Percentiles rank a stretch among this genome's conserved stretches.
Conservation (phyloP, 2,113 vertebrate species). For the Axis porcinus region DNA sequence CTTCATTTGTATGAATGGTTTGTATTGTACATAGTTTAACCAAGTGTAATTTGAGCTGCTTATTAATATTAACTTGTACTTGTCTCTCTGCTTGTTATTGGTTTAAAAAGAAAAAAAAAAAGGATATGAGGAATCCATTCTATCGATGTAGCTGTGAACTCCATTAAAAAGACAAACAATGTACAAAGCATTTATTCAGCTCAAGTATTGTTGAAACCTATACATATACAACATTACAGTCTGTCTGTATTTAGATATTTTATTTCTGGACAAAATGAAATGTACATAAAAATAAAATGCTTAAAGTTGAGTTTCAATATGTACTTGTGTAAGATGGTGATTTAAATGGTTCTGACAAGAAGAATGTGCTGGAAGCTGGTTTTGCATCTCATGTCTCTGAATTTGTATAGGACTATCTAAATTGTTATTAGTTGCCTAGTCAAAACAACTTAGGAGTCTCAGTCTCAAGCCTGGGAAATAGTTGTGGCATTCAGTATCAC, state of each 20-base stretch:
- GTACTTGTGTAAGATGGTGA: conserved; percentile 80
- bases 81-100: conserved; percentile 96
- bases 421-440: conserved; percentile 26
- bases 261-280: conserved; percentile 89
- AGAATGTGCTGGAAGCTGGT: conserved; percentile 21
- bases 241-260: conserved; percentile 94
- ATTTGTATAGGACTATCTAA: conserved; percentile 43
- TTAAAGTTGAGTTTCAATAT: conserved; percentile 89
- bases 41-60: conserved; percentile 91
- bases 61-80: conserved; percentile 94
- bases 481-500: neutral
- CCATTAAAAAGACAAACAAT: conserved; percentile 90
- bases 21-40: conserved; percentile 99
- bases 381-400: conserved; percentile 59
- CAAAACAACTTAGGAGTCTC: conserved; percentile 44
- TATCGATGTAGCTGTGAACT: conserved; percentile 95
- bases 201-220: conserved; percentile 88
- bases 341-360: conserved; percentile 72
- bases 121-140: conserved; percentile 89
- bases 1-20: conserved; percentile 99
- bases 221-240: conserved; percentile 93
- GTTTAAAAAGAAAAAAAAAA: conserved; percentile 87
- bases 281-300: conserved; percentile 95
- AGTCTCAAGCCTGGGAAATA: neutral
- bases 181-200: conserved; percentile 95